Conservation (phyloP, 2,888 invertebrate genomes). For the Lithophane socia region DNA sequence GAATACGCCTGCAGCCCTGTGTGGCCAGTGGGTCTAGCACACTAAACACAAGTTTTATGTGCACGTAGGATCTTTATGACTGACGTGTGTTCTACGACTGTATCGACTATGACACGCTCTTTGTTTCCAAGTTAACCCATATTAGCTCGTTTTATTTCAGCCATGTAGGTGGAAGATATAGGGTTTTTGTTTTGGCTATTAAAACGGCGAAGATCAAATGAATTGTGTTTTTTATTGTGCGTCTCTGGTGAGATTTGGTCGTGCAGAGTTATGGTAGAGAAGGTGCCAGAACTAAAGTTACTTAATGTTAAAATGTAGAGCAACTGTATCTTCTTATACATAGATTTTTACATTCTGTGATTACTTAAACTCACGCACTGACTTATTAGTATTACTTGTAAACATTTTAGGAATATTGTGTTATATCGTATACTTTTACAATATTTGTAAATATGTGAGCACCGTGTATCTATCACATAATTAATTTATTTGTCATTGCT, state of each 20-base stretch:
- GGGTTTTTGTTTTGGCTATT: constrained; percentile 24
- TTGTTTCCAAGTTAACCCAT: constrained; percentile 59
- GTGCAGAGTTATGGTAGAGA: background rate
- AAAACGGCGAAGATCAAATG: constrained; percentile 43
- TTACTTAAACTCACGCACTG: too few relatives aligned
- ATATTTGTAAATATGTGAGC: too few relatives aligned
- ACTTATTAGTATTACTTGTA: too few relatives aligned
- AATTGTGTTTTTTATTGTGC: constrained; percentile 6
- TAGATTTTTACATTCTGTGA: too few relatives aligned
- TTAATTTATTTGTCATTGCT: too few relatives aligned
- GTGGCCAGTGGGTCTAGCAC: constrained; percentile 45
- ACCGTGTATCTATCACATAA: too few relatives aligned
- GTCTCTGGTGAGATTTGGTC: background rate
- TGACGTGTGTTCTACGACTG: constrained; percentile 41
- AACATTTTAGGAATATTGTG: too few relatives aligned
- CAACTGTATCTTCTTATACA: too few relatives aligned
- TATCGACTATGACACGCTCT: constrained; percentile 36
- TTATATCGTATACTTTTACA: too few relatives aligned
- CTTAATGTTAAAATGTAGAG: too few relatives aligned
- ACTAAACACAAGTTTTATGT: constrained; percentile 50
- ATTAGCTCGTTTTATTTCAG: constrained; percentile 45
- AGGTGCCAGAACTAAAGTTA: too few relatives aligned
- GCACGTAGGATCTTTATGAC: constrained; percentile 41
- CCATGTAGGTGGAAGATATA: constrained; percentile 47
- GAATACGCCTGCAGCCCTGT: constrained; percentile 38